A percentile compares a stretch with the other conserved stretches of the same genome.
These are phyloP conservation scores for Protaetia brevitarsis DNA, from an alignment of 1,140 invertebrate genomes.

Conservation along the genomic window DNA sequence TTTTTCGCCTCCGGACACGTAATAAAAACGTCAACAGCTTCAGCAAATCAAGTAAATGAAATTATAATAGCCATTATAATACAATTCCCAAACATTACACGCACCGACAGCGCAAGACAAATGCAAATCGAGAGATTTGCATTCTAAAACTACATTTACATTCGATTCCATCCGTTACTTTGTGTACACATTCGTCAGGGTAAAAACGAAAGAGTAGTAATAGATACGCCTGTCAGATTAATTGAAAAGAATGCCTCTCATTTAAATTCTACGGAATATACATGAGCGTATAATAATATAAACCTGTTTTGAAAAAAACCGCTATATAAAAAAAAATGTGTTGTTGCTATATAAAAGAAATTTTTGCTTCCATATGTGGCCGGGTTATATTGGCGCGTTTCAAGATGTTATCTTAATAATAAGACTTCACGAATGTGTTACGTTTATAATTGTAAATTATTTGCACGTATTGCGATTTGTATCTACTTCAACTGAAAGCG, in stretches of 20 bases:
- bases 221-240: background rate
- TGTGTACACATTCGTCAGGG: too few species aligned
- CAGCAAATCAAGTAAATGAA: too few species aligned
- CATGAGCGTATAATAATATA: background rate
- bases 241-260: background rate
- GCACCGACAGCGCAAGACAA: background rate
- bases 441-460: slow-evolving; percentile 3
- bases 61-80: too few species aligned
- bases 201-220: background rate
- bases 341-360: background rate
- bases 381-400: background rate
- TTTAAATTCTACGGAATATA: background rate
- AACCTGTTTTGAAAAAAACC: background rate
- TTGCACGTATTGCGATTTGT: too few species aligned
- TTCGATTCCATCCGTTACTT: too few species aligned
- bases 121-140: background rate
- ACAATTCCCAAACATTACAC: too few species aligned
- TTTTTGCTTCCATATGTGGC: background rate
- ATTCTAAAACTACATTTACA: too few species aligned
- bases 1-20: too few species aligned
- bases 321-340: background rate
- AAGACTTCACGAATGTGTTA: background rate
- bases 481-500: too few species aligned
- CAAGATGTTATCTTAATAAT: slow-evolving; percentile 4
- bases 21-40: too few species aligned